Percentiles rank a stretch among this genome's conserved stretches.
Evolutionary conservation across 2,797 vertebrate species (phyloP).

Genomic region (Eutrigla gurnardus): DNA sequence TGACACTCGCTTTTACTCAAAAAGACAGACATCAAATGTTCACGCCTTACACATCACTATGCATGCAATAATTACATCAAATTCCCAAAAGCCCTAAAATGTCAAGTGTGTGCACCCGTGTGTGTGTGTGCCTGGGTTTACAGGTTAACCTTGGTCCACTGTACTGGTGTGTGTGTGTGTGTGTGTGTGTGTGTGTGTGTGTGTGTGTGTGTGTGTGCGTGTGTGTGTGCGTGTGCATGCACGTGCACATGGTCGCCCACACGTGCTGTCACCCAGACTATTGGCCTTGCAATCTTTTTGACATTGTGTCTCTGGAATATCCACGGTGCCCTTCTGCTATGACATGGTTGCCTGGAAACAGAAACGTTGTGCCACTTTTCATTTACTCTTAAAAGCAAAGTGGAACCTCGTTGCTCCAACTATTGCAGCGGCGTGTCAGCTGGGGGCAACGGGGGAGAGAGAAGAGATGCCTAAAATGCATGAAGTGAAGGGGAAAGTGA

Average conservation of each 20-base stretch:
- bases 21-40: constrained; percentile 1
- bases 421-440: constrained; percentile 65
- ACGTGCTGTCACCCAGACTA: constrained; percentile 50
- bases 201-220: not conserved
- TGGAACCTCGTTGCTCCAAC: constrained; percentile 63
- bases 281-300: constrained; percentile 76
- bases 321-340: constrained; percentile 70
- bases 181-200: constrained; percentile 3
- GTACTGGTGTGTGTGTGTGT: constrained; percentile 15
- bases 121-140: constrained; percentile 14
- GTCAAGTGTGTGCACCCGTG: constrained; percentile 11
- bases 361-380: constrained; percentile 71
- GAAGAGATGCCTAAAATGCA: constrained; percentile 11
- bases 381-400: constrained; percentile 69
- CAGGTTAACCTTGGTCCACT: constrained; percentile 30
- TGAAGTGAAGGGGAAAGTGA: constrained; percentile 14
- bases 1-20: constrained; percentile 15
- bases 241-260: constrained; percentile 11
- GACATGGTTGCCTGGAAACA: constrained; percentile 78
- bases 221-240: not conserved
- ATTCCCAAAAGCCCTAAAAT: not conserved
- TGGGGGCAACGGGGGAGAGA: constrained; percentile 25
- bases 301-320: constrained; percentile 74
- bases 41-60: not conserved
- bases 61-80: constrained; percentile 4